Evolutionary conservation across 1,140 invertebrate species (phyloP).

Genomic region (Pseudomyrmex dendroicus): DNA sequence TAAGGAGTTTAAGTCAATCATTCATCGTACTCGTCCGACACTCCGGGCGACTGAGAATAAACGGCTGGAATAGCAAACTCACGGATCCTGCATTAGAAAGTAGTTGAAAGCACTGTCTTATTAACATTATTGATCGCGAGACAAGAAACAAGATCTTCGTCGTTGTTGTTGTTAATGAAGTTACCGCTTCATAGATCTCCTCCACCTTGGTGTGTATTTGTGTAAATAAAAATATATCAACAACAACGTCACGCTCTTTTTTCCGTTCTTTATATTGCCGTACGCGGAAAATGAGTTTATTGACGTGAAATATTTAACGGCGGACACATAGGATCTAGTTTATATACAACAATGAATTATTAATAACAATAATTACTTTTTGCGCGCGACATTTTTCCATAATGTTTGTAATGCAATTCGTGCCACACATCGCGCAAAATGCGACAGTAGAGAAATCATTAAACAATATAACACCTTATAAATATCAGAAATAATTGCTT

Average conservation of each 20-base stretch:
- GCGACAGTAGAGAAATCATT: too few species aligned
- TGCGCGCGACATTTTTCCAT: too few species aligned
- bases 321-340: background rate
- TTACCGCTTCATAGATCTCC: slow-evolving; percentile 18
- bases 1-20: slow-evolving; percentile 58
- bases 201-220: too few species aligned
- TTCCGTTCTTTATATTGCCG: too few species aligned
- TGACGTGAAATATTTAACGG: slow-evolving; percentile 1
- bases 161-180: slow-evolving; percentile 70
- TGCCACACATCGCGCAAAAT: too few species aligned
- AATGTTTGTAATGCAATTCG: background rate
- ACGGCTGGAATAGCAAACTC: slow-evolving; percentile 53
- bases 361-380: background rate
- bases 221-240: slow-evolving; percentile 12
- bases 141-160: slow-evolving; percentile 1
- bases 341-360: background rate
- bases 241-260: background rate
- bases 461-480: background rate
- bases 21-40: slow-evolving; percentile 37
- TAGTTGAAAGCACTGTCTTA: slow-evolving; percentile 37
- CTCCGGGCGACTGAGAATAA: slow-evolving; percentile 48
- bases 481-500: slow-evolving; percentile 27
- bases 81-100: slow-evolving; percentile 19
- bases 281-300: background rate
- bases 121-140: slow-evolving; percentile 65